Conservation (phyloP, 1,140 invertebrate species). For the Apis mellifera region Amel_HAv3.1 CM009935.2:12401001-12401500, state of each 20-base stretch:
- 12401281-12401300: not conserved
- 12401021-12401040: too few species aligned
- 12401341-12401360: not conserved
- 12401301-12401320: not conserved
- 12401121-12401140: too few species aligned
- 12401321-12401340: too few species aligned
- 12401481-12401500: not conserved
- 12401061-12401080: too few species aligned
- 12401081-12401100: too few species aligned
- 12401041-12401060: too few species aligned
- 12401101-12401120: too few species aligned
- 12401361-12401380: not conserved
- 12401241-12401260: not conserved
- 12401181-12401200: too few species aligned
- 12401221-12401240: not conserved
- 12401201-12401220: not conserved
- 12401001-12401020: too few species aligned
- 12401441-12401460: not conserved
- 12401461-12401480: constrained; percentile 12
- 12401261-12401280: not conserved
- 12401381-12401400: not conserved
- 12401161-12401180: too few species aligned
- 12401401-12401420: constrained; percentile 13
- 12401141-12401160: too few species aligned
- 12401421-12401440: constrained; percentile 2